Percentiles rank a stretch among this genome's conserved stretches.
These are phyloP conservation scores for Spondyliosoma cantharus DNA, from an alignment of 2,797 vertebrate genomes.

Conservation along the genomic window DNA sequence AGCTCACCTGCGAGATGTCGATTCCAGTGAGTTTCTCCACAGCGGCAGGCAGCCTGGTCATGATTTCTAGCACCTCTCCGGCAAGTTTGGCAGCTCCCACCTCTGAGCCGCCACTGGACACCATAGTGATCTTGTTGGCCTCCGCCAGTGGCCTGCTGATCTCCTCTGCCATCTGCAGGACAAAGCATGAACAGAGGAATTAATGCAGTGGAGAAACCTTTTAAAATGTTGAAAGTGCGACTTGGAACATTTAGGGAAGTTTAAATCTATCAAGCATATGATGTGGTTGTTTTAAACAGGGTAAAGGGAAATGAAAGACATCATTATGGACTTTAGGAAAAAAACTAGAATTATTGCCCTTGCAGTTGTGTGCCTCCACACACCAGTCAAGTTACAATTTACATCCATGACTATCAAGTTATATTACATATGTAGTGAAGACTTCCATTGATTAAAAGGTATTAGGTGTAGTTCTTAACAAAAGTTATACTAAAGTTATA, in stretches of 20 bases:
- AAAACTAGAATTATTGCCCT: too few species aligned
- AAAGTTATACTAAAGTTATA: too few species aligned
- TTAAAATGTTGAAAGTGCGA: background rate
- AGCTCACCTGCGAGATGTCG: conserved; percentile 87
- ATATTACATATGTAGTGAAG: too few species aligned
- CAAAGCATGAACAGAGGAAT: background rate
- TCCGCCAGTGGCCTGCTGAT: conserved; percentile 88
- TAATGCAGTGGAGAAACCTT: background rate
- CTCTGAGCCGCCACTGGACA: conserved; percentile 89
- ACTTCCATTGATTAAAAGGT: too few species aligned
- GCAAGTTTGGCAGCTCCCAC: conserved; percentile 90
- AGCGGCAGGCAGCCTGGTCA: conserved; percentile 85
- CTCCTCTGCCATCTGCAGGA: conserved; percentile 89
- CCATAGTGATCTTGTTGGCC: conserved; percentile 90
- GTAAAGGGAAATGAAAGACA: background rate
- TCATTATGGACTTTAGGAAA: too few species aligned
- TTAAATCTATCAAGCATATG: background rate
- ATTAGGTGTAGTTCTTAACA: too few species aligned
- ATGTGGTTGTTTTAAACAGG: background rate
- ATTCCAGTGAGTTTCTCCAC: conserved; percentile 92
- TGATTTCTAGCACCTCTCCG: conserved; percentile 92
- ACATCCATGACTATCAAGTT: too few species aligned
- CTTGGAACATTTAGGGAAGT: background rate
- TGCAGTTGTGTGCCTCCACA: too few species aligned
- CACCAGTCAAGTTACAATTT: too few species aligned